Percentiles rank a stretch among this genome's conserved stretches.
Conservation (phyloP, 2,888 invertebrate species). For the Temnothorax unifasciatus region DNA sequence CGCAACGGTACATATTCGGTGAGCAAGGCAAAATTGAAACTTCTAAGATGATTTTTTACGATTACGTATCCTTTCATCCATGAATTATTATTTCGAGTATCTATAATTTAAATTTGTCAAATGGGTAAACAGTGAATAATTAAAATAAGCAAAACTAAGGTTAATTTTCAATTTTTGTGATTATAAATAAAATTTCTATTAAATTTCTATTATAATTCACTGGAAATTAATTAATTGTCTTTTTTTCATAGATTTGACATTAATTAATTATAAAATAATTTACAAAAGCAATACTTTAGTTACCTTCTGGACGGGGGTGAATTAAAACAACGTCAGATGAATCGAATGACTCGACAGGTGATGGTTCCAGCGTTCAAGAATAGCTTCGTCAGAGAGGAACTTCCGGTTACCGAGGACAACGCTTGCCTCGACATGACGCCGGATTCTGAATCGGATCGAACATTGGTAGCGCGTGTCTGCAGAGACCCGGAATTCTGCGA, state of each 20-base stretch:
- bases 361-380: constrained; percentile 37
- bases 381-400: constrained; percentile 21
- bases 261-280: not conserved
- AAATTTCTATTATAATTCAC: not conserved
- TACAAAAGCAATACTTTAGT: not conserved
- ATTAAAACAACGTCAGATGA: not conserved
- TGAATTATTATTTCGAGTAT: not conserved
- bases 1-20: constrained; percentile 53
- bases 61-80: not conserved
- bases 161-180: not conserved
- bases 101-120: not conserved
- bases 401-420: constrained; percentile 67
- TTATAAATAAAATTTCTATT: not conserved
- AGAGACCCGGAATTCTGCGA: constrained; percentile 67
- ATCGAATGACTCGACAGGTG: constrained; percentile 63
- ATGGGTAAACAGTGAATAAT: not conserved
- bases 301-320: not conserved
- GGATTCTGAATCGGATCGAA: constrained; percentile 32
- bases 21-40: constrained; percentile 24
- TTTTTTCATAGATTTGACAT: not conserved
- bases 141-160: not conserved
- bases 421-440: constrained; percentile 78
- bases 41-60: not conserved
- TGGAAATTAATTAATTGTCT: not conserved
- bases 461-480: constrained; percentile 62